Evolutionary conservation across 2,797 vertebrate genomes (phyloP).

Genomic region (Takifugu ocellatus): DNA sequence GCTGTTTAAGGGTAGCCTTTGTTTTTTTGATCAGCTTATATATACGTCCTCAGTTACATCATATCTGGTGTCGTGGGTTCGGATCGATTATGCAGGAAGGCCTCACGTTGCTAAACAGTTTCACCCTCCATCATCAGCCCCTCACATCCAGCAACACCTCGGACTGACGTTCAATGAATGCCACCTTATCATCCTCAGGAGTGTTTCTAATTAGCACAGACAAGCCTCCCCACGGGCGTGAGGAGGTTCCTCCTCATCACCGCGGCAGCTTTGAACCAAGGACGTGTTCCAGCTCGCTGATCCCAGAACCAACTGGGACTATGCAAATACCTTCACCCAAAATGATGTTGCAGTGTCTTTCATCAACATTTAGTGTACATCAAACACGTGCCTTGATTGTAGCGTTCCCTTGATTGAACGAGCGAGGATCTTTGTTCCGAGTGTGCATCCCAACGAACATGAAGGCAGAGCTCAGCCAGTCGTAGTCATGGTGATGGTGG

Average conservation of each 20-base stretch:
- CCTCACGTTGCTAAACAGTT: slow-evolving; percentile 4
- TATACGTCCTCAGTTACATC: too few species aligned
- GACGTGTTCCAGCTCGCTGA: background rate
- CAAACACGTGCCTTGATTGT: slow-evolving; percentile 16
- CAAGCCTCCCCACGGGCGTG: slow-evolving; percentile 1
- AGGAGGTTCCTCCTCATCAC: slow-evolving; percentile 10
- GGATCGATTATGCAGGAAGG: slow-evolving; percentile 6
- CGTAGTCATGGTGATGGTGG: slow-evolving; percentile 2
- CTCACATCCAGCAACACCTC: background rate
- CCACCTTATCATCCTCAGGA: slow-evolving; percentile 20
- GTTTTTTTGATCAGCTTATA: too few species aligned
- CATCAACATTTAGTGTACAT: slow-evolving; percentile 39
- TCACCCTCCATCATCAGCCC: background rate
- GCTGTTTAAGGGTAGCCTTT: too few species aligned
- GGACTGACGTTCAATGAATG: slow-evolving; percentile 15
- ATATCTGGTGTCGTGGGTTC: too few species aligned
- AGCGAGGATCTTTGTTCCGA: slow-evolving; percentile 1
- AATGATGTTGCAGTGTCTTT: slow-evolving; percentile 31
- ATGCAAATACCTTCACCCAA: slow-evolving; percentile 29
- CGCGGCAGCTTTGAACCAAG: slow-evolving; percentile 1
- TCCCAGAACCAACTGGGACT: slow-evolving; percentile 14
- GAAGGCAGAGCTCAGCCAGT: background rate
- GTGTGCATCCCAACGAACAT: slow-evolving; percentile 2
- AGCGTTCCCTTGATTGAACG: background rate
- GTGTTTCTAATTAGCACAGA: slow-evolving; percentile 21